Percentiles rank a stretch among this genome's conserved stretches.
Conservation (phyloP, 64 coral and sea anemone genomes). For the Dendronephthya gigantea region DNA sequence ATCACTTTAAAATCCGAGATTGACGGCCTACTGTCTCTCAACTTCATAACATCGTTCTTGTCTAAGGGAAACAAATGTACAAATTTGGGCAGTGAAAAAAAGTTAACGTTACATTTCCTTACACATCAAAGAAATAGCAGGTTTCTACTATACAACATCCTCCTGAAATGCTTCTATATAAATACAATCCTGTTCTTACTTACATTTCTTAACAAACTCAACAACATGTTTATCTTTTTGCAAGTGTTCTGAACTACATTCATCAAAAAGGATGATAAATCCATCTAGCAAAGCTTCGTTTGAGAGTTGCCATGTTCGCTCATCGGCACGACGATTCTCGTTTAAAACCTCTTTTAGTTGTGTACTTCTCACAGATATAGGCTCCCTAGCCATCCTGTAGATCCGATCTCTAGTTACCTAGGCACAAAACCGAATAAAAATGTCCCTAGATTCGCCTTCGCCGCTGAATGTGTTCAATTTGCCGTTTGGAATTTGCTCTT, state of each 20-base stretch:
- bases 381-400: background rate
- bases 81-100: too few relatives aligned
- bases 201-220: slow-evolving; percentile 90
- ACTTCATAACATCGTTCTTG: slow-evolving; percentile 53
- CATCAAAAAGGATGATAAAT: slow-evolving; percentile 79
- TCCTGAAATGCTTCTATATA: background rate
- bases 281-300: slow-evolving; percentile 86
- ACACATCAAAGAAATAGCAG: too few relatives aligned
- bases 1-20: slow-evolving; percentile 80
- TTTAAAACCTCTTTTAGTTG: slow-evolving; percentile 78
- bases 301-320: background rate
- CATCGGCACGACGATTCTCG: slow-evolving; percentile 55
- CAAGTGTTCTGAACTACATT: slow-evolving; percentile 69
- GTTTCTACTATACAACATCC: background rate
- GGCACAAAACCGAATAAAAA: background rate
- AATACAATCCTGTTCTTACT: background rate
- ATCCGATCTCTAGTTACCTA: background rate
- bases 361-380: slow-evolving; percentile 63
- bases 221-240: slow-evolving; percentile 79
- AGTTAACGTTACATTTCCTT: too few relatives aligned
- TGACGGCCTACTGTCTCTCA: slow-evolving; percentile 57
- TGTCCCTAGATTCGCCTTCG: background rate
- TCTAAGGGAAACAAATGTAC: slow-evolving; percentile 35
- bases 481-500: background rate
- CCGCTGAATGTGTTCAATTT: background rate